Evolutionary conservation across 2,113 vertebrate genomes (phyloP).

Genomic region (Pteronura brasiliensis): DNA sequence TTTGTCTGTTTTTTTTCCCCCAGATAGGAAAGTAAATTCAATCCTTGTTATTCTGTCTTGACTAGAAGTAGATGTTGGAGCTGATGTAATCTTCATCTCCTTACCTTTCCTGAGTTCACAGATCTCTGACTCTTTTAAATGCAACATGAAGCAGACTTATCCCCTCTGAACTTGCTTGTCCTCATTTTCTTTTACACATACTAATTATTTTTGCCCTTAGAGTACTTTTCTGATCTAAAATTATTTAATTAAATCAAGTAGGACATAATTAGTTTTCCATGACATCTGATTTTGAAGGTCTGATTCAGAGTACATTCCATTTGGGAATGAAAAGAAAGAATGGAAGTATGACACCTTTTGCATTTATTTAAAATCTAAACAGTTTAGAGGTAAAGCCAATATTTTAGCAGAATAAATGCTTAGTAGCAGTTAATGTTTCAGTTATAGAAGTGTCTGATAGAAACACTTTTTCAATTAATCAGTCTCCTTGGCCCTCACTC

Average conservation of each 20-base stretch:
- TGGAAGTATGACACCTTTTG: neutral
- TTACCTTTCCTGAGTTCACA: constrained; percentile 32
- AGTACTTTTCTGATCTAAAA: constrained; percentile 53
- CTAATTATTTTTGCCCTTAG: constrained; percentile 42
- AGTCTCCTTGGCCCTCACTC: constrained; percentile 46
- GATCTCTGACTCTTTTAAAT: neutral
- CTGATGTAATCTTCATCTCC: neutral
- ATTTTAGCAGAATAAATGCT: constrained; percentile 20
- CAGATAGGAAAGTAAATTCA: neutral
- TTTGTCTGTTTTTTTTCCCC: neutral
- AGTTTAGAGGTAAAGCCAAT: constrained; percentile 39
- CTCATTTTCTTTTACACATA: constrained; percentile 40
- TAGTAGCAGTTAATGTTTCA: neutral
- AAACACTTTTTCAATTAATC: constrained; percentile 49
- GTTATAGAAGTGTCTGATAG: constrained; percentile 32
- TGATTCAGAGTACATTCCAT: neutral
- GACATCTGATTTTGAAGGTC: constrained; percentile 40
- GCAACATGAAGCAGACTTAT: neutral
- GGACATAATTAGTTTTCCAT: constrained; percentile 48
- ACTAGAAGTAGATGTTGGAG: neutral
- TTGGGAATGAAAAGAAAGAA: constrained; percentile 35
- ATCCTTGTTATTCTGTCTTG: neutral
- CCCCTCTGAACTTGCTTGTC: neutral
- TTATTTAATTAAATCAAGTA: constrained; percentile 56
- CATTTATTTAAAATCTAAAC: constrained; percentile 38